Percentiles rank a stretch among this genome's conserved stretches.
phyloP scores from a whole-genome alignment of 2,888 invertebrate genomes.

The Synergus itoensis region DNA sequence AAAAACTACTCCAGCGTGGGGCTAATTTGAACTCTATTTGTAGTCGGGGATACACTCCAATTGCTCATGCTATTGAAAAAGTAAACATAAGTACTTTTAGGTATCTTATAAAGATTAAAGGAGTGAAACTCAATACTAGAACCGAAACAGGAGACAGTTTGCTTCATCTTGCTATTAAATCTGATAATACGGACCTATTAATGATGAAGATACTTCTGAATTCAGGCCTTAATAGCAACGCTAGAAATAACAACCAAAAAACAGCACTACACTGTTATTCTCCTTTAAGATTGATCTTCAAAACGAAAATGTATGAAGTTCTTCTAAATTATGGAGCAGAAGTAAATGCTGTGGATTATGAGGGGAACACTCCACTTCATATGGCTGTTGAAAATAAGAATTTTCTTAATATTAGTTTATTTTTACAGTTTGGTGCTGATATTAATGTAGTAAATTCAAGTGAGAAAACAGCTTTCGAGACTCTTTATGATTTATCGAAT shows the following conservation, averaged over 20 bases:
- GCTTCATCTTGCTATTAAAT: neutral
- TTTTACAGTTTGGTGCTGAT: neutral
- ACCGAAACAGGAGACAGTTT: neutral
- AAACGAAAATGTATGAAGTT: neutral
- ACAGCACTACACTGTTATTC: neutral
- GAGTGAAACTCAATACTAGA: neutral
- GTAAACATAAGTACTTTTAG: neutral
- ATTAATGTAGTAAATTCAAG: neutral
- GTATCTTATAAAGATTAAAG: neutral
- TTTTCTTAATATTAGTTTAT: neutral
- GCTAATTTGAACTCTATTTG: neutral
- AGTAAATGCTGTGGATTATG: neutral
- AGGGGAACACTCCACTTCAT: constrained; percentile 12
- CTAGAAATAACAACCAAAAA: neutral
- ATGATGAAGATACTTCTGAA: neutral
- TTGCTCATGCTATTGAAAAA: neutral
- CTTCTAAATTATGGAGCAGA: constrained; percentile 15
- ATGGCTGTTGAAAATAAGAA: neutral
- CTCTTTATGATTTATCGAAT: neutral
- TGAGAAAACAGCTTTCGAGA: neutral
- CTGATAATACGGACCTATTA: neutral
- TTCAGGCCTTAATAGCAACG: neutral
- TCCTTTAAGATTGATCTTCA: neutral
- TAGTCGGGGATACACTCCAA: neutral
- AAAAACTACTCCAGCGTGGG: neutral